Percentiles rank a stretch among this genome's conserved stretches.
These are phyloP conservation scores for Neodiprion fabricii DNA, from an alignment of 1,140 invertebrate genomes.

Conservation along the genomic window DNA sequence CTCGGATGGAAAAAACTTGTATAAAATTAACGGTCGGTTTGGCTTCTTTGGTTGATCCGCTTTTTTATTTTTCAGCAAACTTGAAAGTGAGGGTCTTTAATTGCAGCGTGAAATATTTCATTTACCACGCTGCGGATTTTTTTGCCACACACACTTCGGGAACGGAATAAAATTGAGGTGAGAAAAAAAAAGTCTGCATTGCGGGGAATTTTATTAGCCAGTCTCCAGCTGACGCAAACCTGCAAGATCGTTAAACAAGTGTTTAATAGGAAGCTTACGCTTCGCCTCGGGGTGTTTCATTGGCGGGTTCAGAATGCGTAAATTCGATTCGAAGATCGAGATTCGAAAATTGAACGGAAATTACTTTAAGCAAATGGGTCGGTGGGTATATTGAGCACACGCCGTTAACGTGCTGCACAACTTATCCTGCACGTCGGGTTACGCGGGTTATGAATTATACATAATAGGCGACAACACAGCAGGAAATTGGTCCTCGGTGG, in stretches of 20 bases:
- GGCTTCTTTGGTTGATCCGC: too few species aligned
- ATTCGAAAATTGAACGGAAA: conserved; percentile 2
- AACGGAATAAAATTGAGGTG: too few species aligned
- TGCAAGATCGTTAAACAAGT: neutral
- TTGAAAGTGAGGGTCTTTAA: too few species aligned
- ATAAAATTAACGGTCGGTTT: too few species aligned
- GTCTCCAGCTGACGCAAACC: neutral
- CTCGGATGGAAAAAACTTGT: too few species aligned
- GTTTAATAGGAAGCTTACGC: neutral
- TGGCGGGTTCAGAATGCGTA: neutral
- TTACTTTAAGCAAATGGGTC: conserved; percentile 1
- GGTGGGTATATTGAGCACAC: neutral
- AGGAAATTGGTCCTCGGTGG: neutral
- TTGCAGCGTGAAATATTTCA: too few species aligned
- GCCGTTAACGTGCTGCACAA: neutral
- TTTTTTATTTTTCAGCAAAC: too few species aligned
- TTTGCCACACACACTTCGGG: too few species aligned
- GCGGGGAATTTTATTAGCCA: too few species aligned
- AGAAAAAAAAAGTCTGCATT: too few species aligned
- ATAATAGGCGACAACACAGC: neutral
- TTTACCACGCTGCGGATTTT: too few species aligned
- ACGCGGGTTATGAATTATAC: conserved; percentile 2
- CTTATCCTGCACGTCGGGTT: neutral
- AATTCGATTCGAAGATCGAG: neutral
- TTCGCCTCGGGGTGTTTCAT: neutral